Percentiles rank a stretch among this genome's conserved stretches.
Conservation (phyloP, 2,113 vertebrate species). For the Tragelaphus strepsiceros region DNA sequence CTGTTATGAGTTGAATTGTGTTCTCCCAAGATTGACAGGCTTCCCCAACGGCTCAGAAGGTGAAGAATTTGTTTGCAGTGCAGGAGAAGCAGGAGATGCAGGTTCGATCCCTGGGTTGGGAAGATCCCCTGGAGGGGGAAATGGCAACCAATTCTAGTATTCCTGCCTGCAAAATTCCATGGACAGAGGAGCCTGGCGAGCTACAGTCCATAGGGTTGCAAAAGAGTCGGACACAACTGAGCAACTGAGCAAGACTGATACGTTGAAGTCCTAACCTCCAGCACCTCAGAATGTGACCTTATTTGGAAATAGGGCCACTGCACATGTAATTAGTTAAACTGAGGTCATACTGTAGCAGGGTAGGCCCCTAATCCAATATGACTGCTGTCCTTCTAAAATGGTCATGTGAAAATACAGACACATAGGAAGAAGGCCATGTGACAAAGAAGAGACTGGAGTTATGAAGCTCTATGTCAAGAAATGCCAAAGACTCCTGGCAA, state of each 20-base stretch:
- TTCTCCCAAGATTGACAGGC: neutral
- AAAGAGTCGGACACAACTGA: neutral
- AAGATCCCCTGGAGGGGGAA: neutral
- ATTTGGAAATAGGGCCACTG: neutral
- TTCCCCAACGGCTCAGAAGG: neutral
- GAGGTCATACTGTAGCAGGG: neutral
- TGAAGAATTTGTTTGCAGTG: neutral
- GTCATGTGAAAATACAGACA: neutral
- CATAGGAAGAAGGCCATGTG: neutral
- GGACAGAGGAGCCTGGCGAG: neutral
- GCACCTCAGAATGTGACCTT: neutral
- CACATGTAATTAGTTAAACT: conserved; percentile 2
- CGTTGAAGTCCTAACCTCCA: neutral
- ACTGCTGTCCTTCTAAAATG: neutral
- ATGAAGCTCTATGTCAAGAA: neutral
- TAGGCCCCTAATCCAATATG: neutral
- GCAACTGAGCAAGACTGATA: neutral
- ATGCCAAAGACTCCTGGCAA: neutral
- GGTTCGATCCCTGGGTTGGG: neutral
- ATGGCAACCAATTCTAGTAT: neutral
- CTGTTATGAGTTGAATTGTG: neutral
- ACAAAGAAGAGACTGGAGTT: conserved; percentile 2
- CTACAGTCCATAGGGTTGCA: neutral
- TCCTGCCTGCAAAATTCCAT: neutral
- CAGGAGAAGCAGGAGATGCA: neutral